Evolutionary conservation across 2,113 vertebrate species (phyloP).

Genomic region (Malaclemys terrapin): DNA sequence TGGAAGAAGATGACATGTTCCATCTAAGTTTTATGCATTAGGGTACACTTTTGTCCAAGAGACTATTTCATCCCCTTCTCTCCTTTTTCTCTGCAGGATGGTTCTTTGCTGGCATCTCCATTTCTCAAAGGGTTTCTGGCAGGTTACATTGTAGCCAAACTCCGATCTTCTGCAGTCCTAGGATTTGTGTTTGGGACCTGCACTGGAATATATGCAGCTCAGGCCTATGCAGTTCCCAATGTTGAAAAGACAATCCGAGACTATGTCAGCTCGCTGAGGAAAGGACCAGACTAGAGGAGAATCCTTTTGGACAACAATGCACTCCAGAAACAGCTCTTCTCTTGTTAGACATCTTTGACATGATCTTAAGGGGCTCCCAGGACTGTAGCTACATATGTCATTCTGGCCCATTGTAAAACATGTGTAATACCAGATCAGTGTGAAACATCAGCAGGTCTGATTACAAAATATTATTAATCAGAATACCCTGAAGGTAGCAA

Average conservation of each 20-base stretch:
- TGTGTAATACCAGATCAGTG: background rate
- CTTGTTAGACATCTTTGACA: background rate
- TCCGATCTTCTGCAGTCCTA: conserved; percentile 92
- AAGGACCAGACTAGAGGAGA: conserved; percentile 84
- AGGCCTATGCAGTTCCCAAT: conserved; percentile 89
- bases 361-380: background rate
- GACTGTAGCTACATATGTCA: accelerated
- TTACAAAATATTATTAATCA: background rate
- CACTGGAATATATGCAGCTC: conserved; percentile 92
- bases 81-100: conserved; percentile 78
- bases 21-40: background rate
- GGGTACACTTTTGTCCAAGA: background rate
- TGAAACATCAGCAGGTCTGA: conserved; percentile 21
- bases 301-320: background rate
- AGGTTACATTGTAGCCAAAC: conserved; percentile 92
- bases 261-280: conserved; percentile 84
- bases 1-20: background rate
- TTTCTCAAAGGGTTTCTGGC: conserved; percentile 95
- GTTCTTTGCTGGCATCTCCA: conserved; percentile 88
- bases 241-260: conserved; percentile 91
- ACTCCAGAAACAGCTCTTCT: background rate
- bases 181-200: conserved; percentile 90
- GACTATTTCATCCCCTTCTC: background rate
- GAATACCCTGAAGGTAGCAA: accelerated
- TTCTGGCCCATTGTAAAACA: background rate